Evolutionary conservation across 2,888 invertebrate species (phyloP), one percentile per base, ranked within the genome.

Genomic region (Cepaea hortensis): DNA sequence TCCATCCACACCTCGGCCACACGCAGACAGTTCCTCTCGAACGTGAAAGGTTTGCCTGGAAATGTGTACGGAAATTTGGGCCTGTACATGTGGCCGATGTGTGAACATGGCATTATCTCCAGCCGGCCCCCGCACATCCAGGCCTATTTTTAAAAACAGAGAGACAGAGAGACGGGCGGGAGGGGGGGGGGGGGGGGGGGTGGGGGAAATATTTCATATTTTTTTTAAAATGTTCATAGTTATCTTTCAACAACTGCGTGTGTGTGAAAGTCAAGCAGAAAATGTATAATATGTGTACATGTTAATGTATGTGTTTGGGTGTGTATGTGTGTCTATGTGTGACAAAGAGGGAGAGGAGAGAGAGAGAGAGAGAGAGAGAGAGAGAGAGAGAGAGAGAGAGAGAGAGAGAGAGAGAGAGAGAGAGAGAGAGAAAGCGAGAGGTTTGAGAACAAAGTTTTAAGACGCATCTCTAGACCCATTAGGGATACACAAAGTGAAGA

Each of bases 91-190:
- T 99, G 99, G 0, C 99, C 99, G 0, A 99, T 98, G 46, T 98
- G 96, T 62, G 98, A 98, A 94, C 99, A 99, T 0, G 99, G 99
- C 70, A 98, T 96, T 86, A 99, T 96, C 94, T 98, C 98, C 20
- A 99, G 95, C 9, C 96, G 95, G 0, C 99, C 99, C 3, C 99
- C 99, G 93, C 99, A 99, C 96, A 98, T 98, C 99, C 99, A 99
- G 75, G 97, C 96, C 97, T 97, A 35, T 35, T 35, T 35, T 35
- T 35, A 35, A 35, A 35, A 35, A 35, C 0, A 35, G 0, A 35
- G n/a, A n/a, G n/a, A 35, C 35, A 35, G 35, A 35, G 35, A 35
- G 35, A n/a, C n/a, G n/a, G n/a, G n/a, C n/a, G n/a, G 35, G 35
- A 35, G 35, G 1, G 35, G 35, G 35, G 35, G 35, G 35, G 35